Evolutionary conservation across 2,113 vertebrate species (phyloP), one percentile per base, ranked within the genome.

Genomic region (Morone saxatilis): DNA sequence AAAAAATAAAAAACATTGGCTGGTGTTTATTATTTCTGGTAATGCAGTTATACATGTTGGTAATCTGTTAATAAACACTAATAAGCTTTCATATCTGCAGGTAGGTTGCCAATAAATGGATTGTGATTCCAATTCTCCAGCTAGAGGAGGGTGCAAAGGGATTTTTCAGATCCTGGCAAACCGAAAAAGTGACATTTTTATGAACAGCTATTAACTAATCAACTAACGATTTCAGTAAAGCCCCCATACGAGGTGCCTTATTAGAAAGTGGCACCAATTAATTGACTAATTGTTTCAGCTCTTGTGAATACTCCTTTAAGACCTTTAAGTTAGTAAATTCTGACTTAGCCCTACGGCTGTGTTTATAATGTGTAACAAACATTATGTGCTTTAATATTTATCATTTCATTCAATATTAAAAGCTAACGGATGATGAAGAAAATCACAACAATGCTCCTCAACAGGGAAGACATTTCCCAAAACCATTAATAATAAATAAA

Each of bases 401-500:
- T 81, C 68, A 91, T 87, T 87, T 31, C 45, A 77, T 81, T 78
- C 69, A 86, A 82, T 90, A 88, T 89, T 84, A 84, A 88, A 89
- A 81, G 71, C 62, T 45, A 57, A 61, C 12, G 60, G 65, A 13
- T 71, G 59, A 86, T 77, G 68, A 84, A 77, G 78, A 88, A 91
- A 87, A 82, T 88, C 79, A 76, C 40, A 90, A 85, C 78, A 83
- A 65, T 78, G 5, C 67, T 86, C 73, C 70, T 77, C 50, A 60
- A 81, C 69, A 47, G 76, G 48, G 71, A 83, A 66, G 68, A 82
- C 31, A 83, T 92, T 89, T 93, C 87, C 86, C 86, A 14, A 80
- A 90, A 82, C 50, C 77, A 92, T 94, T 81, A 90, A 92, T 90
- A 91, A 94, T 92, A 88, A 88, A 94, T 88, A 76, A 91, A 86